phyloP scores from a whole-genome alignment of 2,888 invertebrate species.

The Himalopsyche kuldschensis region DNA sequence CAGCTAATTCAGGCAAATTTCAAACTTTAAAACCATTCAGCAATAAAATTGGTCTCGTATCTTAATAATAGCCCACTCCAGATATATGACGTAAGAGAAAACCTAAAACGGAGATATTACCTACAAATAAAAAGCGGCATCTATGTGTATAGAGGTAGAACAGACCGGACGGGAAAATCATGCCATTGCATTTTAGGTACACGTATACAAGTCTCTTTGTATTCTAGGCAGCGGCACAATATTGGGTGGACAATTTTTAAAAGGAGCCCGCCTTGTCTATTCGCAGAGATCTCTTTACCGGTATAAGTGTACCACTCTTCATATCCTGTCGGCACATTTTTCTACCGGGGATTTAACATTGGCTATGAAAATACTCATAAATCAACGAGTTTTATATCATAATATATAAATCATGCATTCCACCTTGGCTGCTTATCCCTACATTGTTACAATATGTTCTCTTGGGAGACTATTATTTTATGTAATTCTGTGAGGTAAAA shows the following conservation, averaged over 20 bases:
- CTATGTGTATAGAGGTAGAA: not conserved
- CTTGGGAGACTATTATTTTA: conserved; percentile 35
- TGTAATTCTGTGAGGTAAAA: conserved; percentile 27
- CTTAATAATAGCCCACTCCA: not conserved
- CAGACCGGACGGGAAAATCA: not conserved
- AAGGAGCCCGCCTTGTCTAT: not conserved
- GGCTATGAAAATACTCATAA: conserved; percentile 35
- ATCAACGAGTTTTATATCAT: conserved; percentile 38
- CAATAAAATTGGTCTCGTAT: not conserved
- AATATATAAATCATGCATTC: conserved; percentile 36
- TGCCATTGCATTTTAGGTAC: not conserved
- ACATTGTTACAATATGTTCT: conserved; percentile 20
- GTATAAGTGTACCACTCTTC: not conserved
- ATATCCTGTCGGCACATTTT: not conserved
- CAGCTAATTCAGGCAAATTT: not conserved
- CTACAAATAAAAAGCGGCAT: not conserved
- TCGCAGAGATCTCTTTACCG: not conserved
- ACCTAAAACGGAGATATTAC: not conserved
- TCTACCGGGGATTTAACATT: conserved; percentile 19
- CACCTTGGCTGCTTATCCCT: conserved; percentile 14
- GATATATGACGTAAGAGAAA: not conserved
- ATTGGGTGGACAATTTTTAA: not conserved
- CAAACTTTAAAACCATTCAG: not conserved
- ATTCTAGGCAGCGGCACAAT: not conserved
- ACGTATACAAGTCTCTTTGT: not conserved